Evolutionary conservation across 2,113 vertebrate species (phyloP).

Genomic region (Hippocampus guttulatus): DNA sequence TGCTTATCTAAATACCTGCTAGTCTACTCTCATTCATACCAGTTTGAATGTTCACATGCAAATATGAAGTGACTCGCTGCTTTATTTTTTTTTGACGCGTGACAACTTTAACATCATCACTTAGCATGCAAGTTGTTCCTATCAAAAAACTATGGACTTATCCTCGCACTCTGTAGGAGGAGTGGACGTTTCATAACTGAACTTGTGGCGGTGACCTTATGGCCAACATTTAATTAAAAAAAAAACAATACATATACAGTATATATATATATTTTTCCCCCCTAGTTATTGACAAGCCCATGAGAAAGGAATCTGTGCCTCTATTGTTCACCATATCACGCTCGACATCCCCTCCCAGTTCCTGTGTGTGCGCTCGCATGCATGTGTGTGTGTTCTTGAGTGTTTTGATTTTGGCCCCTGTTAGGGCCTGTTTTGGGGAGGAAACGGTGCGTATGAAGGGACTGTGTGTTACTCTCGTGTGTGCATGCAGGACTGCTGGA

Average conservation of each 20-base stretch:
- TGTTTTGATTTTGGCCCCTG: constrained; percentile 6
- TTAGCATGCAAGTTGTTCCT: neutral
- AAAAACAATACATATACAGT: too few species aligned
- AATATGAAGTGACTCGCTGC: constrained; percentile 26
- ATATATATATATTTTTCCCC: too few species aligned
- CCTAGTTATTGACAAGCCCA: constrained; percentile 2
- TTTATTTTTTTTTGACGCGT: constrained; percentile 25
- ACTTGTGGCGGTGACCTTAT: neutral
- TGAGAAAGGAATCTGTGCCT: constrained; percentile 12
- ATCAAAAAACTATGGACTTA: neutral
- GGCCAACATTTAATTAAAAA: neutral
- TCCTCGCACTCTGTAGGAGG: neutral
- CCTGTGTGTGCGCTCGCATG: constrained; percentile 37
- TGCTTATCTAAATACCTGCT: constrained; percentile 17
- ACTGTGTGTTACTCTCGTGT: neutral
- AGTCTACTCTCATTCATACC: neutral
- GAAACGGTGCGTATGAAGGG: neutral
- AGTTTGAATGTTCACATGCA: constrained; percentile 11
- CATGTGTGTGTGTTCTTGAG: constrained; percentile 13
- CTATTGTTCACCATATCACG: constrained; percentile 58
- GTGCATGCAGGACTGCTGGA: neutral
- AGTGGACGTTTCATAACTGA: neutral
- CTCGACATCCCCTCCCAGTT: constrained; percentile 40
- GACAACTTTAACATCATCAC: constrained; percentile 27
- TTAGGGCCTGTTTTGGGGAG: neutral